Conservation (phyloP, 1,140 invertebrate genomes). For the Watersipora subatra region DNA sequence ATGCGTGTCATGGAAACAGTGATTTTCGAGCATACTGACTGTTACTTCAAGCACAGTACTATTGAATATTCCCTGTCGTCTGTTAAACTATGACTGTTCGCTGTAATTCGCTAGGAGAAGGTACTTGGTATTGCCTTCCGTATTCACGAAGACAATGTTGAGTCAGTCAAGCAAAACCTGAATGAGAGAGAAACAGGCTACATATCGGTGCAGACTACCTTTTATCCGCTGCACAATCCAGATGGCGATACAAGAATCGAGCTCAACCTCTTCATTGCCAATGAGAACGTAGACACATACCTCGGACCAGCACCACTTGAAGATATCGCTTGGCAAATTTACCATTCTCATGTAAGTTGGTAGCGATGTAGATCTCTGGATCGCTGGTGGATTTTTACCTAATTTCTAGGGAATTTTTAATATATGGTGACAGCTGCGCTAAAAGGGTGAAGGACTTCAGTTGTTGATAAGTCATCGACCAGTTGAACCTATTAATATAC, state of each 20-base stretch:
- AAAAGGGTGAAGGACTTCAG: no score
- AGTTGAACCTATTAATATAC: no score
- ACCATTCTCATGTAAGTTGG: conserved; percentile 52
- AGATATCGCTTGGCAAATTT: conserved; percentile 64
- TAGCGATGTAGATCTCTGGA: no score
- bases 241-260: conserved; percentile 45
- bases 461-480: no score
- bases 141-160: conserved; percentile 55
- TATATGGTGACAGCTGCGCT: no score
- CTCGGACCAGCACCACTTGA: conserved; percentile 52
- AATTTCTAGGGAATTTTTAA: no score
- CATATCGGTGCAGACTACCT: conserved; percentile 16
- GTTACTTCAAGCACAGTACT: no score
- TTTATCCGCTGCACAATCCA: conserved; percentile 17
- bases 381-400: no score
- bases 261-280: conserved; percentile 70
- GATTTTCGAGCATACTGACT: no score
- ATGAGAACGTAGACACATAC: conserved; percentile 58
- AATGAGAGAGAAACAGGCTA: conserved; percentile 68
- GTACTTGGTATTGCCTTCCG: conserved; percentile 86
- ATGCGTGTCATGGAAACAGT: no score
- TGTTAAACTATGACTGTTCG: no score
- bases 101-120: conserved; percentile 47
- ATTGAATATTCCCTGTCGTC: no score
- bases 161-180: conserved; percentile 60